phyloP scores from a whole-genome alignment of 2,888 invertebrate species.

The Spilarctia lutea region DNA sequence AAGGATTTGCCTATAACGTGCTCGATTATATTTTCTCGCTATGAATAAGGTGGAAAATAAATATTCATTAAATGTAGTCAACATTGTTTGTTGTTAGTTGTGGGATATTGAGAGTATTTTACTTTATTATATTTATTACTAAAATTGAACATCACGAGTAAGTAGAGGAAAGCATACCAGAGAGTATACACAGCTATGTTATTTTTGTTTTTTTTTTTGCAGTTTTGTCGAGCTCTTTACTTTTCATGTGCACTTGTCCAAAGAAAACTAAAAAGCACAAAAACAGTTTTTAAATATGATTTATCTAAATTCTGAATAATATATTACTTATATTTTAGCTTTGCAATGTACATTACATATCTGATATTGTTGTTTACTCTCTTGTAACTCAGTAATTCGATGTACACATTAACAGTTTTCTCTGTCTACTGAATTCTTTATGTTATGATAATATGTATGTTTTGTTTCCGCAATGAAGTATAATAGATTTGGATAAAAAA shows the following conservation, averaged over 20 bases:
- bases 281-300: background rate
- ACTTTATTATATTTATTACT: too few species aligned
- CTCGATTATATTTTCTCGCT: conserved; percentile 25
- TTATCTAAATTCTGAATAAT: background rate
- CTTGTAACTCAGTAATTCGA: too few species aligned
- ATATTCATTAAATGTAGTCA: conserved; percentile 26
- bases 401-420: too few species aligned
- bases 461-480: background rate
- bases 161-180: background rate
- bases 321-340: too few species aligned
- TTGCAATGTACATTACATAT: too few species aligned
- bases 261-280: background rate
- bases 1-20: conserved; percentile 62
- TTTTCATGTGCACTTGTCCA: background rate
- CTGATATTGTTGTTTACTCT: too few species aligned
- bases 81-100: background rate
- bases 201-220: too few species aligned
- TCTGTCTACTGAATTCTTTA: too few species aligned
- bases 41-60: conserved; percentile 21
- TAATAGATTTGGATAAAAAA: too few species aligned
- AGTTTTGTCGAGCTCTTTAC: background rate
- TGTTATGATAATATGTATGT: too few species aligned
- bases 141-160: too few species aligned
- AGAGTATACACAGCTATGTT: too few species aligned
- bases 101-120: background rate